Evolutionary conservation across 2,113 vertebrate genomes (phyloP).

Genomic region (Piprites chloris): DNA sequence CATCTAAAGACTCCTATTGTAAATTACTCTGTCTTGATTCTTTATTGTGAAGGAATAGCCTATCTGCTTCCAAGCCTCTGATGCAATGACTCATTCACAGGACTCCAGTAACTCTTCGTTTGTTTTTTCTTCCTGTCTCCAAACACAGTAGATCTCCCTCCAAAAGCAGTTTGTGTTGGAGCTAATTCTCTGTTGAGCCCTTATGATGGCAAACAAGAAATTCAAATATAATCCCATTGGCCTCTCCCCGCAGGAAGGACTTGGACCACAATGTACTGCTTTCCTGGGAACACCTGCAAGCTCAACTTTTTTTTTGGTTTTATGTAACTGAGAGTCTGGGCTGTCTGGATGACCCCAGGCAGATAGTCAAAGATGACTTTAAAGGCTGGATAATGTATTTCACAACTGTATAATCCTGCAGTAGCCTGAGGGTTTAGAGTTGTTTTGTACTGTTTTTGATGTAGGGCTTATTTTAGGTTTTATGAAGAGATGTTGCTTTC

Average conservation of each 20-base stretch:
- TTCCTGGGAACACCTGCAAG: neutral
- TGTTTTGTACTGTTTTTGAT: slow-evolving; percentile 63
- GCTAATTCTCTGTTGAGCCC: neutral
- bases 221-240: neutral
- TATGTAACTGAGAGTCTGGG: neutral
- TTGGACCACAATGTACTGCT: neutral
- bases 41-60: slow-evolving; percentile 9
- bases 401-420: slow-evolving; percentile 57
- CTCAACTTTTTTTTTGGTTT: neutral
- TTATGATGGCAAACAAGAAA: neutral
- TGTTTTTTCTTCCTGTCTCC: neutral
- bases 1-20: neutral
- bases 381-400: slow-evolving; percentile 67
- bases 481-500: slow-evolving; percentile 38
- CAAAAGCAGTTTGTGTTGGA: neutral
- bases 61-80: neutral
- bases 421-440: slow-evolving; percentile 59
- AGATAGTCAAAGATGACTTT: slow-evolving; percentile 54
- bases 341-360: slow-evolving; percentile 46
- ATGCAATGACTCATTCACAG: neutral
- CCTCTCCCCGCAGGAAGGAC: neutral
- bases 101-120: neutral
- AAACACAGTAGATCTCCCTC: neutral
- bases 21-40: neutral
- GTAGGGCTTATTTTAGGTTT: slow-evolving; percentile 56